Base-by-base conservation (phyloP, 2,797 vertebrate genomes). In the Thalassophryne amazonica region DNA sequence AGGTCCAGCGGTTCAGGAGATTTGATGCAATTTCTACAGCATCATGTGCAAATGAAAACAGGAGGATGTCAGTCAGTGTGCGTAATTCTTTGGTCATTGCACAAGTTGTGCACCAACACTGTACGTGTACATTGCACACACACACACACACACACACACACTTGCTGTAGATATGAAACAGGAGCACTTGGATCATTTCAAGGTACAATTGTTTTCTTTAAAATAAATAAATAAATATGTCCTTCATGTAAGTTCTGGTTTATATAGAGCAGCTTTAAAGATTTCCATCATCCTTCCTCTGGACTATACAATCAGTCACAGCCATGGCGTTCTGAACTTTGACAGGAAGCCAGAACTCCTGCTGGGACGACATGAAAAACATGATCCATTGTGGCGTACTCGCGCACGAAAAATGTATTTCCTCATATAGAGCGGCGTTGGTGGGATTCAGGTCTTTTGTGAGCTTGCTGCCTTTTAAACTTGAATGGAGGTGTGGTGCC, bases 241-340 rank as follows among this genome's bases (percentile, higher is more conserved):
- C 54, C 8, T 74, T 79, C 83, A 84, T 84, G 45, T 71, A 42
- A 49, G 34, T 9, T 48, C 31, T 20, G 31, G 34, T 60, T 60
- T 75, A 52, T 68, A 74, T 54, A 52, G 58, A 32, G 25, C 62
- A 12, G 58, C 81, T 81, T 76, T 75, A 77, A 85, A 86, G 74
- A 70, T 56, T 78, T 71, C 57, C 76, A 64, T 34, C 76, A 40
- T 73, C 58, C 81, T 88, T 88, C 86, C 84, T 79, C 68, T 43
- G 21, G 61, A 51, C 69, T 45, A 48, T 61, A 71, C 64, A 64
- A 43, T 72, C 34, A 17, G 24, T 50, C 13, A 5, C 23, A 18
- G 51, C 64, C 35, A 47, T 56, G 49, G 40, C 27, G 11, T 23
- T 40, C 59, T 16, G 15, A 37, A 33, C 53, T 31, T 13, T 32